Percentiles rank a stretch among this genome's conserved stretches.
These are phyloP conservation scores for Neria commutata DNA, from an alignment of 2,888 invertebrate species.

Conservation along the genomic window DNA sequence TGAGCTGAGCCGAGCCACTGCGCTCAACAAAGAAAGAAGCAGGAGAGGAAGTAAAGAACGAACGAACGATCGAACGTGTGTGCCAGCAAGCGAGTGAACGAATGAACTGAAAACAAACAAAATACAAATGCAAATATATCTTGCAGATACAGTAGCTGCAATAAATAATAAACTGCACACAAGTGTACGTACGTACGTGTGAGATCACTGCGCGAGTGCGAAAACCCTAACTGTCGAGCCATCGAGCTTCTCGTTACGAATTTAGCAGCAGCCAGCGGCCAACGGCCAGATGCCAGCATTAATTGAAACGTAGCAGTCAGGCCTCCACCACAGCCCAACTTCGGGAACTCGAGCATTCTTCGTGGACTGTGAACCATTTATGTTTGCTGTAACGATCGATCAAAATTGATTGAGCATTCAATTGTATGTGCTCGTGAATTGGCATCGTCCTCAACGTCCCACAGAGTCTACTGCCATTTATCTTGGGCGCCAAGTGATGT, in stretches of 20 bases:
- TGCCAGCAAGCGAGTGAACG: too few relatives aligned
- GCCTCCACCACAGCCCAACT: too few relatives aligned
- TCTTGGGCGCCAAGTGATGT: conserved; percentile 4
- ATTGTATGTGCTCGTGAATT: neutral
- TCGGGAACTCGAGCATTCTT: neutral
- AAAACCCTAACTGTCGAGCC: too few relatives aligned
- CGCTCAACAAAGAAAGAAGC: neutral
- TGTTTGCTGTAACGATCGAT: neutral
- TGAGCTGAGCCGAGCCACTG: too few relatives aligned
- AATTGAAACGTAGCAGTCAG: neutral
- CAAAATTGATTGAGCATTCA: neutral
- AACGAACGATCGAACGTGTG: too few relatives aligned
- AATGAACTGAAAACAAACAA: too few relatives aligned
- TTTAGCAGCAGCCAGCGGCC: neutral
- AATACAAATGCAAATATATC: too few relatives aligned
- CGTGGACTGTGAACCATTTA: neutral
- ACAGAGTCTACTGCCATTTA: neutral
- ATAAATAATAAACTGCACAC: too few relatives aligned
- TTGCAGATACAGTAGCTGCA: too few relatives aligned
- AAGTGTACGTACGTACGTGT: too few relatives aligned
- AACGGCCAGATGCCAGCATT: too few relatives aligned
- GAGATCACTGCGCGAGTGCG: too few relatives aligned
- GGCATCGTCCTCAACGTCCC: neutral
- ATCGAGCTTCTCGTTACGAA: neutral
- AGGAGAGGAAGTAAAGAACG: neutral